These are phyloP conservation scores for Pheosia gnoma DNA, from an alignment of 2,888 invertebrate genomes.

Conservation along the genomic window DNA sequence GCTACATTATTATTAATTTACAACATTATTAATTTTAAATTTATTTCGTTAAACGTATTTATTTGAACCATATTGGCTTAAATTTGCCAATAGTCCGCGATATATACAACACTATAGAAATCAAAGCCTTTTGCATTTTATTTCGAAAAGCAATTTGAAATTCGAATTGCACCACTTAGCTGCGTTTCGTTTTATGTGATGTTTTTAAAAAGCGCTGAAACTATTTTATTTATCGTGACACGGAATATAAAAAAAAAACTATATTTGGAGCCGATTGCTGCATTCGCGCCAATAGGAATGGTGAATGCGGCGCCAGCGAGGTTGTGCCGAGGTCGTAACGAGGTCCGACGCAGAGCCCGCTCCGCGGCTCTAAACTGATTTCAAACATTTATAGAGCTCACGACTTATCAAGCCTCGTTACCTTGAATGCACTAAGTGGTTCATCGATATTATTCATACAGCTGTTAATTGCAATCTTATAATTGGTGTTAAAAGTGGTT, in stretches of 20 bases:
- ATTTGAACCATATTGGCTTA: not conserved
- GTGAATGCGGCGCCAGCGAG: conserved; percentile 74
- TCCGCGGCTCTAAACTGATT: conserved; percentile 38
- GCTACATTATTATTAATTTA: not conserved
- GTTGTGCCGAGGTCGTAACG: conserved; percentile 70
- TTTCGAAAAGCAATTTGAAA: conserved; percentile 41
- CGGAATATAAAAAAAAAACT: conserved; percentile 66
- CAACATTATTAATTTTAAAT: not conserved
- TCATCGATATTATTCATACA: conserved; percentile 32
- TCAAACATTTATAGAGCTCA: conserved; percentile 45
- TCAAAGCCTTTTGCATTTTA: not conserved
- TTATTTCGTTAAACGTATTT: not conserved
- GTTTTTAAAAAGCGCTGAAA: conserved; percentile 45
- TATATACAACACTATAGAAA: not conserved
- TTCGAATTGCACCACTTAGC: conserved; percentile 53
- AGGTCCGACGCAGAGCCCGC: conserved; percentile 53
- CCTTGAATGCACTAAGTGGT: conserved; percentile 43
- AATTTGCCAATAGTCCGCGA: not conserved
- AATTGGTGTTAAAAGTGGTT: conserved; percentile 24
- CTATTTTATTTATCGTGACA: conserved; percentile 55
- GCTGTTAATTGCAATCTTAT: conserved; percentile 24
- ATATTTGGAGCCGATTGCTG: conserved; percentile 74
- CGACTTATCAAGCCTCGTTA: conserved; percentile 41
- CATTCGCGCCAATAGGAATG: conserved; percentile 71
- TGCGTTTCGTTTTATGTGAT: conserved; percentile 44